Conservation (phyloP, 2,888 invertebrate genomes). For the Sturmia bella region DNA sequence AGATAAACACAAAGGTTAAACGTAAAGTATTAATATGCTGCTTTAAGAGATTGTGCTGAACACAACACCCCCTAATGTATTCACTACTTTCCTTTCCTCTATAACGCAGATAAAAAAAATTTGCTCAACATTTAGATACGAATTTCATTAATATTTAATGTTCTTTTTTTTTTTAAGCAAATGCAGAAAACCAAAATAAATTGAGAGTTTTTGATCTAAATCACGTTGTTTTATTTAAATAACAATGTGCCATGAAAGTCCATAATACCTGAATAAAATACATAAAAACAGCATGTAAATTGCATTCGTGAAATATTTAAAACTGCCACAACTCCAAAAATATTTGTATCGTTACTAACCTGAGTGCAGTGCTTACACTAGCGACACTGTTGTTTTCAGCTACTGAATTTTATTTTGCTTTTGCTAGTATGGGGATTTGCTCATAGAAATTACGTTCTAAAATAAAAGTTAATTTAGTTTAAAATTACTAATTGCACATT, state of each 20-base stretch:
- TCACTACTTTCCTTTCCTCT: conserved; percentile 8
- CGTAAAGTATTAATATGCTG: not conserved
- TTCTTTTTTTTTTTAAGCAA: not conserved
- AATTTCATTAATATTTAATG: conserved; percentile 39
- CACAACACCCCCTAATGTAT: not conserved
- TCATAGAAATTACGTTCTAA: too few relatives aligned
- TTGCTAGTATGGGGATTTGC: not conserved
- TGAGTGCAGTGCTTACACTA: not conserved
- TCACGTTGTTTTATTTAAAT: conserved; percentile 27
- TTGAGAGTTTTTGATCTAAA: conserved; percentile 21
- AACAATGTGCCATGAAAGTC: not conserved
- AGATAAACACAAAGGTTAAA: not conserved
- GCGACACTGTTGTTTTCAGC: not conserved
- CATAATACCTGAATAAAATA: not conserved
- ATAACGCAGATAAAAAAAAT: conserved; percentile 18
- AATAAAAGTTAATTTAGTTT: too few relatives aligned
- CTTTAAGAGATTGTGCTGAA: not conserved
- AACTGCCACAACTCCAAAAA: conserved; percentile 65
- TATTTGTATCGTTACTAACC: conserved; percentile 43
- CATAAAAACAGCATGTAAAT: conserved; percentile 73
- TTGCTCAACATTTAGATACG: conserved; percentile 16
- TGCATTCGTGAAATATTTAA: conserved; percentile 79
- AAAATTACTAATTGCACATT: too few relatives aligned
- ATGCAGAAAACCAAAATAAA: conserved; percentile 46
- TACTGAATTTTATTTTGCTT: not conserved